Evolutionary conservation across 2,888 invertebrate species (phyloP).

Genomic region (Acrobeloides nanus): DNA sequence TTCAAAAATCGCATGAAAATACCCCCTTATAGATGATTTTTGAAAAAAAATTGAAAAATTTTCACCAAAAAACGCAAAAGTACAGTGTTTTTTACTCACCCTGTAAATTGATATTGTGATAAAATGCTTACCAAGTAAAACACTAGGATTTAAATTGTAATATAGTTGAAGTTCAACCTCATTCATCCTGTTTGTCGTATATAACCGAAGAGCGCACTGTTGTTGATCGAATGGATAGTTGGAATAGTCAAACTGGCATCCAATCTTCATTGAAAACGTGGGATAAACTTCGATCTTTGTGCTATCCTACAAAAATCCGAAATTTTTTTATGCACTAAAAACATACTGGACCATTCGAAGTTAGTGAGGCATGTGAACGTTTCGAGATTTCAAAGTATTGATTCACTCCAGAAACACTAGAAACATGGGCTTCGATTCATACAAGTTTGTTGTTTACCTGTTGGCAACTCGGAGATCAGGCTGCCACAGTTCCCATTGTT

Average conservation of each 20-base stretch:
- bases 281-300: slow-evolving; percentile 40
- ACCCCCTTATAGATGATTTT: too few species aligned
- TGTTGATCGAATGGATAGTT: slow-evolving; percentile 27
- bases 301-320: too few species aligned
- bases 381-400: slow-evolving; percentile 34
- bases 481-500: slow-evolving; percentile 49
- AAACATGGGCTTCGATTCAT: slow-evolving; percentile 1
- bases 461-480: slow-evolving; percentile 44
- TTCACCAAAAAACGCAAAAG: too few species aligned
- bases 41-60: too few species aligned
- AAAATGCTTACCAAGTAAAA: slow-evolving; percentile 17
- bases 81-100: too few species aligned
- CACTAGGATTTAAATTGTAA: slow-evolving; percentile 24
- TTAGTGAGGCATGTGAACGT: slow-evolving; percentile 31
- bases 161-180: slow-evolving; percentile 25
- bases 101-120: too few species aligned
- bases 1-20: too few species aligned
- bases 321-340: slow-evolving; percentile 19
- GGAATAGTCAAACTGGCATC: slow-evolving; percentile 40
- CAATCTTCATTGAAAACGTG: slow-evolving; percentile 42
- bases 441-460: slow-evolving; percentile 23
- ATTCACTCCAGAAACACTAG: slow-evolving; percentile 38
- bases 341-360: slow-evolving; percentile 20
- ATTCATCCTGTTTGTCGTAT: slow-evolving; percentile 26
- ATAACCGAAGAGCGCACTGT: slow-evolving; percentile 24